phyloP scores from a whole-genome alignment of 2,113 vertebrate genomes.

The Tringa solitaria region DNA sequence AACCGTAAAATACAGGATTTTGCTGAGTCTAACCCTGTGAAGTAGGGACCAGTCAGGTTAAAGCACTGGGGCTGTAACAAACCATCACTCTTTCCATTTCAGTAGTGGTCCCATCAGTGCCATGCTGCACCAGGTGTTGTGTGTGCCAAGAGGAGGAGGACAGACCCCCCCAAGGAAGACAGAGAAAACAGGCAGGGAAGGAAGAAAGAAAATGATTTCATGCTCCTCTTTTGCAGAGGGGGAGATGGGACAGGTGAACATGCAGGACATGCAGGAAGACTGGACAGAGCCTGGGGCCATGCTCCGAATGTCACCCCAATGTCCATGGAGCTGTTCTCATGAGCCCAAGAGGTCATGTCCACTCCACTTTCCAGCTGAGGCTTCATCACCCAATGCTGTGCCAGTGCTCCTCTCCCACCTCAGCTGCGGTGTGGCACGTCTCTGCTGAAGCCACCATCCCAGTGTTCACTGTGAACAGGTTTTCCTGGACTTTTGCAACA shows the following conservation, averaged over 20 bases:
- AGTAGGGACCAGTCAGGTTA: neutral
- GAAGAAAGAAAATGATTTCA: neutral
- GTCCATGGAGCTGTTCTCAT: accelerated
- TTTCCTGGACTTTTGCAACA: neutral
- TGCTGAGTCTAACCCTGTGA: neutral
- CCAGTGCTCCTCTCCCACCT: neutral
- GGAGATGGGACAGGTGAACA: neutral
- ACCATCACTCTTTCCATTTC: neutral
- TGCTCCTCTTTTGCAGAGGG: neutral
- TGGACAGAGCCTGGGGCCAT: neutral
- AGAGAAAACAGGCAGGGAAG: neutral
- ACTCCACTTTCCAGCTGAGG: accelerated
- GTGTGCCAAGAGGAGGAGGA: neutral
- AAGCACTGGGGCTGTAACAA: neutral
- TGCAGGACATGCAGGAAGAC: neutral
- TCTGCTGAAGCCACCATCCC: neutral
- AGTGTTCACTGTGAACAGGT: accelerated
- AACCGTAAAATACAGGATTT: neutral
- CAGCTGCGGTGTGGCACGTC: neutral
- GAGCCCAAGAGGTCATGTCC: neutral
- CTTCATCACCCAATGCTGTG: accelerated
- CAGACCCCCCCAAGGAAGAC: neutral
- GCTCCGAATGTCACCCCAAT: accelerated
- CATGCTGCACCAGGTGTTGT: neutral
- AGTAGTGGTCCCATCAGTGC: neutral